phyloP scores from a whole-genome alignment of 1,140 invertebrate genomes.

The Leptopilina boulardi region DNA sequence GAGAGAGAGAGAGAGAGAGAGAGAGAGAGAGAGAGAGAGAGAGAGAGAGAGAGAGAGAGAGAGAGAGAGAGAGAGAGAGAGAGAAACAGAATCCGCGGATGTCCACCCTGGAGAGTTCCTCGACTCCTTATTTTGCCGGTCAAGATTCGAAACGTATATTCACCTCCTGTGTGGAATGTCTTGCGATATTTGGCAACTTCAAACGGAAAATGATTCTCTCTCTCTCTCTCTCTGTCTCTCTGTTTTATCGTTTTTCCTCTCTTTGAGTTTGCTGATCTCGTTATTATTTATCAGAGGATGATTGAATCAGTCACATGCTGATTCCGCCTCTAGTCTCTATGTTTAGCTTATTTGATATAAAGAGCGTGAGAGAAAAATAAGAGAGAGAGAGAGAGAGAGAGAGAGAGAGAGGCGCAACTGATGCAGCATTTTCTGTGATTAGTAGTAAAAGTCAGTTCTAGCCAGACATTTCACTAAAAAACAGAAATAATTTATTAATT shows the following conservation, averaged over 20 bases:
- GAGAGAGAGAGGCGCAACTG: too few species aligned
- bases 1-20: slow-evolving; percentile 43
- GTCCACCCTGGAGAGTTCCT: slow-evolving; percentile 27
- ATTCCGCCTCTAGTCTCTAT: not conserved
- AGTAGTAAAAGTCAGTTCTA: too few species aligned
- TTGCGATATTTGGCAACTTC: not conserved
- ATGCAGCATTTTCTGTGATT: too few species aligned
- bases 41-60: slow-evolving; percentile 46
- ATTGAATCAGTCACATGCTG: not conserved
- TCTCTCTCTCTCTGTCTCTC: not conserved
- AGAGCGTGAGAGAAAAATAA: too few species aligned
- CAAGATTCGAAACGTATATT: slow-evolving; percentile 1
- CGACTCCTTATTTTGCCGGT: slow-evolving; percentile 22
- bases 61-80: slow-evolving; percentile 40
- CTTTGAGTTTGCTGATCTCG: not conserved
- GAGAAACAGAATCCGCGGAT: slow-evolving; percentile 39
- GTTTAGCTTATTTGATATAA: too few species aligned
- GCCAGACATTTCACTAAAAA: too few species aligned
- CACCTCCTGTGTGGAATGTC: not conserved
- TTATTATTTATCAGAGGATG: too few species aligned
- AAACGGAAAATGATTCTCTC: not conserved
- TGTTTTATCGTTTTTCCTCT: not conserved
- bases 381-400: too few species aligned
- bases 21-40: slow-evolving; percentile 42
- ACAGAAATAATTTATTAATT: too few species aligned